These are phyloP conservation scores for Eumacrocentrus americanus DNA, from an alignment of 2,888 invertebrate species.

Conservation along the genomic window DNA sequence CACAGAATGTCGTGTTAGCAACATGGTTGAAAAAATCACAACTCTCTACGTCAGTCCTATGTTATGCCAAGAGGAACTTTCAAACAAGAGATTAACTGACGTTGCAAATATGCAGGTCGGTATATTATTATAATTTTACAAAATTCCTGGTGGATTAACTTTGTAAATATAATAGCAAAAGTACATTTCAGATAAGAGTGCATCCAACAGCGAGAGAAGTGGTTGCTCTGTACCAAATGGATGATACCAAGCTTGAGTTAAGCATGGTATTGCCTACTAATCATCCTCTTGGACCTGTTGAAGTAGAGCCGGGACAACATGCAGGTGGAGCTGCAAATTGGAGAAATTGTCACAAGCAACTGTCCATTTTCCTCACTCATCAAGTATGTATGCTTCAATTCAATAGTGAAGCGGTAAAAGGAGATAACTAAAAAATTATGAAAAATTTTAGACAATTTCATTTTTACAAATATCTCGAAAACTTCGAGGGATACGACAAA, in stretches of 20 bases:
- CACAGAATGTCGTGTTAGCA: conserved; percentile 69
- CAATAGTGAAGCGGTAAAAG: too few species aligned
- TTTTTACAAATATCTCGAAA: too few species aligned
- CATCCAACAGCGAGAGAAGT: conserved; percentile 79
- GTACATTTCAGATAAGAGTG: conserved; percentile 69
- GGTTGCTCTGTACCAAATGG: conserved; percentile 79
- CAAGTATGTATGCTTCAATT: too few species aligned
- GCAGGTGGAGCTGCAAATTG: conserved; percentile 76
- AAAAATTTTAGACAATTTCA: too few species aligned
- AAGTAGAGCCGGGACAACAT: conserved; percentile 72
- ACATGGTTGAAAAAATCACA: conserved; percentile 73
- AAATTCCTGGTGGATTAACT: too few species aligned
- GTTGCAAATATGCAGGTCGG: conserved; percentile 71
- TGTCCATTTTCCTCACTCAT: conserved; percentile 85
- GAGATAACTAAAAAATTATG: too few species aligned
- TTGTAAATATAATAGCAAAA: too few species aligned
- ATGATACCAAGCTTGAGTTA: conserved; percentile 82
- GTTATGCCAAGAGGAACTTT: conserved; percentile 72
- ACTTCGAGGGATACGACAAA: too few species aligned
- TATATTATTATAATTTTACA: too few species aligned
- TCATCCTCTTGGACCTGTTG: conserved; percentile 82
- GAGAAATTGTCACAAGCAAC: conserved; percentile 78
- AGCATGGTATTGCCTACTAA: conserved; percentile 78
- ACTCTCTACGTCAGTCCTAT: conserved; percentile 72
- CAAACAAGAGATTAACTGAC: conserved; percentile 66